These are phyloP conservation scores for Orthosia cruda DNA, from an alignment of 2,888 invertebrate genomes.

Conservation along the genomic window DNA sequence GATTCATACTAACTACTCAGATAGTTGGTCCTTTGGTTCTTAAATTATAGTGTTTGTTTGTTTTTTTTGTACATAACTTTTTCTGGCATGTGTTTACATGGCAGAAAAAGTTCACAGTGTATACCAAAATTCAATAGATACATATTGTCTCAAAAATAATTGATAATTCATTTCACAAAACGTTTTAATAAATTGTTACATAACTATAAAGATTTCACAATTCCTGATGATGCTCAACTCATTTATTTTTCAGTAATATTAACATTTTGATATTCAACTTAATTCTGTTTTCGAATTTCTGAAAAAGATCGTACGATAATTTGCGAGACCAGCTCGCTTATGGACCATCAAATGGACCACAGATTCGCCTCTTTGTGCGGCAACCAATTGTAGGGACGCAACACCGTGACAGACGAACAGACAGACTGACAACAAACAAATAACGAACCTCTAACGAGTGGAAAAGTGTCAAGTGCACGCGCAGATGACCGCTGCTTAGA, in stretches of 20 bases:
- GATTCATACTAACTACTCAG: neutral
- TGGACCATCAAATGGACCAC: conserved; percentile 63
- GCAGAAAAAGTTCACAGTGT: too few relatives aligned
- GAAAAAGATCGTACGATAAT: neutral
- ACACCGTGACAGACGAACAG: conserved; percentile 75
- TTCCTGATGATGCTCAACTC: neutral
- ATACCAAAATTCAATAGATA: too few relatives aligned
- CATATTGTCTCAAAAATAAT: too few relatives aligned
- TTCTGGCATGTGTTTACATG: too few relatives aligned
- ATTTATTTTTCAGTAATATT: neutral
- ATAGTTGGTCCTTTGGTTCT: neutral
- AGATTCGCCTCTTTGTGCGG: conserved; percentile 76
- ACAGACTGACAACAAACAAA: conserved; percentile 89
- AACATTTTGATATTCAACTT: neutral
- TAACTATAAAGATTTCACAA: neutral
- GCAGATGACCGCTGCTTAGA: conserved; percentile 60
- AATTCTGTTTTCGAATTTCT: neutral
- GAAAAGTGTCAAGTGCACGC: conserved; percentile 84
- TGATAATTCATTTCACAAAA: too few relatives aligned
- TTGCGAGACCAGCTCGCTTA: conserved; percentile 10
- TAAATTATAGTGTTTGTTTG: neutral
- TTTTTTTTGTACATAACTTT: neutral
- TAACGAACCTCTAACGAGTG: conserved; percentile 89
- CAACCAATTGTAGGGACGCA: conserved; percentile 80
- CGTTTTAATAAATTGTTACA: too few relatives aligned